Evolutionary conservation across 64 coral and sea anemone genomes (phyloP), one percentile per base, ranked within the genome.

Genomic region (Acropora tenuis): DNA sequence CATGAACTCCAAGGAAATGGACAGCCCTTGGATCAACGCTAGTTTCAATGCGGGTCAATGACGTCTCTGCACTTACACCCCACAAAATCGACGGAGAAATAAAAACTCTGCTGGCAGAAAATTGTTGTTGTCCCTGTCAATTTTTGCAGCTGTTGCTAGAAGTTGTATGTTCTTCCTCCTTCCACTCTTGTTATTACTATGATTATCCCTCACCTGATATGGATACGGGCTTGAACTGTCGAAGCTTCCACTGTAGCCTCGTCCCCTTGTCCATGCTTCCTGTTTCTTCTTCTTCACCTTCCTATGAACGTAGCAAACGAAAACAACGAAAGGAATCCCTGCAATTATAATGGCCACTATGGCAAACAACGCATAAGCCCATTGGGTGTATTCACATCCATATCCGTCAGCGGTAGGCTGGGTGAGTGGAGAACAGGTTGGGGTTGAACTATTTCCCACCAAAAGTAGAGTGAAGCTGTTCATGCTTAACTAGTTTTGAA

Each of bases 311-410:
- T 48, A 87, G 73, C 91, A 93, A 80, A 87, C 72, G 17, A 93
- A 79, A 30, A 53, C 73, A 9, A 87, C 75, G 41, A 92, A 79
- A 19, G 91, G 91, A 2, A 87, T 76, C 58, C 75, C 68, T 2
- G 59, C 85, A n/a, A 87, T 45, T 0, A 92, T 69, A 8, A 92
- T 65, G 0, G 71, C 82, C 6, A 65, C 82, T 41, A 87, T 44
- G 5, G 91, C 91, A 45, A 92, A 80, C 10, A 92, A 17, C 4
- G 73, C 83, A 78, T 92, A 92, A 1, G 83, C 91, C 91, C 91
- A 92, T 2, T 76, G 16, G 7, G 11, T 69, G 69, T 80, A 92
- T 40, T 78, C 61, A 79, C 91, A 92, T 3, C 75, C 80, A 30
- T 17, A 4, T 6, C 9, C 1, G 18, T 69, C 75, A 72, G 15